phyloP scores from a whole-genome alignment of 2,797 vertebrate species.

The Brotula barbata region DNA sequence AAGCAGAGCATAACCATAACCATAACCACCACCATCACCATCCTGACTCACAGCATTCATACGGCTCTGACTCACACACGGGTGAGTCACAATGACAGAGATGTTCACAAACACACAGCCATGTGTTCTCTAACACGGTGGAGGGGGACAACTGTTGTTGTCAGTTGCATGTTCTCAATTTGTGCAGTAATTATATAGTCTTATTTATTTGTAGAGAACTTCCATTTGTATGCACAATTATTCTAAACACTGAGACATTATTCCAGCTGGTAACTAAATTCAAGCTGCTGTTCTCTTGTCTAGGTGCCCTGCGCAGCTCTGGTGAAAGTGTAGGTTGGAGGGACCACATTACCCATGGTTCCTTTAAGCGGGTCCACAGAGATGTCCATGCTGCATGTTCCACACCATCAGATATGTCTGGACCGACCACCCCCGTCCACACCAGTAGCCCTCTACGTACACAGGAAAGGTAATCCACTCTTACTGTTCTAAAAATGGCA shows the following conservation, averaged over 20 bases:
- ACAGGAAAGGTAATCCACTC: conserved; percentile 79
- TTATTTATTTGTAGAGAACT: background rate
- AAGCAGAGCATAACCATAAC: conserved; percentile 57
- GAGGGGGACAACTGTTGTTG: too few species aligned
- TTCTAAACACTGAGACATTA: too few species aligned
- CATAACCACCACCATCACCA: conserved; percentile 67
- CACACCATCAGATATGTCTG: conserved; percentile 81
- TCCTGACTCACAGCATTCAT: conserved; percentile 69
- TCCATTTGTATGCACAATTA: background rate
- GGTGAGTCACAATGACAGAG: conserved; percentile 62
- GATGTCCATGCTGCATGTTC: conserved; percentile 73
- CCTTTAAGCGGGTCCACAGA: conserved; percentile 76
- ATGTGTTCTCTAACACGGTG: conserved; percentile 14
- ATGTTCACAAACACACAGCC: conserved; percentile 13
- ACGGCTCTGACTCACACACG: conserved; percentile 70
- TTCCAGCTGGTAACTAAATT: too few species aligned
- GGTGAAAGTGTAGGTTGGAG: conserved; percentile 81
- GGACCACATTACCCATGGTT: conserved; percentile 79
- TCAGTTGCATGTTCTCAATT: too few species aligned
- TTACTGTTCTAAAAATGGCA: too few species aligned
- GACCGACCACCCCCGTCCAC: conserved; percentile 79
- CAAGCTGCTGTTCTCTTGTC: too few species aligned
- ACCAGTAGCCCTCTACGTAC: conserved; percentile 81
- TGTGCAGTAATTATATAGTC: background rate
- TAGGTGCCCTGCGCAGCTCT: conserved; percentile 73